These are phyloP conservation scores for Drosophila flavopinicola DNA, from an alignment of 2,888 invertebrate species.

Conservation along the genomic window DNA sequence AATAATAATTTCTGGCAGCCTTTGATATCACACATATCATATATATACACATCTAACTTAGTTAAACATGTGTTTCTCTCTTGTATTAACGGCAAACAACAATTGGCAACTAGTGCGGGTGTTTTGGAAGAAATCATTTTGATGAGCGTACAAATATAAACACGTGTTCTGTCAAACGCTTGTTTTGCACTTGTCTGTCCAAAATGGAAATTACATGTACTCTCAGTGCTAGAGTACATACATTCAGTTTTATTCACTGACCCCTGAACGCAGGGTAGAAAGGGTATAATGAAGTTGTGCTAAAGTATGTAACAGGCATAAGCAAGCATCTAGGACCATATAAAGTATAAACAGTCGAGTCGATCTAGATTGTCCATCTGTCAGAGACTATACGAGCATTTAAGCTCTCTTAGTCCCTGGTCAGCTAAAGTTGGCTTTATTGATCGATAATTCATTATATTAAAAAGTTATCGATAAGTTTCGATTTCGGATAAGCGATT, in stretches of 20 bases:
- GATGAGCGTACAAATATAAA: constrained; percentile 73
- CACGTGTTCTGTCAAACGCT: constrained; percentile 68
- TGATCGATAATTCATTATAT: too few species aligned
- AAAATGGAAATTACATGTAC: constrained; percentile 67
- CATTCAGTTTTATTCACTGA: neutral
- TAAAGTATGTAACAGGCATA: too few species aligned
- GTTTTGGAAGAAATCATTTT: constrained; percentile 32
- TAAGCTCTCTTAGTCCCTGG: too few species aligned
- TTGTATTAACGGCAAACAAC: constrained; percentile 29
- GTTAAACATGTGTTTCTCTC: constrained; percentile 51
- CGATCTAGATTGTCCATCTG: too few species aligned
- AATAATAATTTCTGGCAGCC: constrained; percentile 39
- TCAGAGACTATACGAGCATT: too few species aligned
- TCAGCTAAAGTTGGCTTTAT: too few species aligned
- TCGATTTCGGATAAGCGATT: too few species aligned
- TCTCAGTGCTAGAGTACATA: constrained; percentile 1
- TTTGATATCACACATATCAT: constrained; percentile 10
- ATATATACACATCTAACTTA: constrained; percentile 19
- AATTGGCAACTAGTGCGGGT: constrained; percentile 23
- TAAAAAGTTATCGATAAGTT: too few species aligned
- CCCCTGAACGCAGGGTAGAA: too few species aligned
- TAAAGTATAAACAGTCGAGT: too few species aligned
- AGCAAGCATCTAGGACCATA: too few species aligned
- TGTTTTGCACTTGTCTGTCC: constrained; percentile 35
- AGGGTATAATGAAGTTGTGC: too few species aligned